Base-by-base conservation (phyloP, 2,113 vertebrate species). In the Podocnemis expansa region DNA sequence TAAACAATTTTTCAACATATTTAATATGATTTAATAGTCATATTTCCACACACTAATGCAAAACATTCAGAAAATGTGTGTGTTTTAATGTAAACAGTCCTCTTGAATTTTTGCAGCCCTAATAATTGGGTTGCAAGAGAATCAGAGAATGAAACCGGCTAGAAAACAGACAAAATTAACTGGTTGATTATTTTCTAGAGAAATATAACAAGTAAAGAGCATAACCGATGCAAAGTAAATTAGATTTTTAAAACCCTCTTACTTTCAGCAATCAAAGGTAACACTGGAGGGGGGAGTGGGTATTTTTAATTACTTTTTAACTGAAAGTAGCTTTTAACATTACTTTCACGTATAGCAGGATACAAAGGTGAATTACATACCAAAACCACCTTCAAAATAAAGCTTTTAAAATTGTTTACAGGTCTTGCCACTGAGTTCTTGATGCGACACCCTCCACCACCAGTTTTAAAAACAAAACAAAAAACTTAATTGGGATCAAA, bases 61-160 rank as follows among this genome's bases (percentile, higher is more conserved):
- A 93, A 93, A 29, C 52, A 78, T 84, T 47, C 79, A 81, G 88
- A 56, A 79, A 8, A 45, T 91, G 47, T 5, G 24, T 17, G 60
- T 89, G 43, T 87, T 95, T 89, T 56, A 91, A 91, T 91, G 84
- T 6, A 93, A 94, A 86, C 70, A 49, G 54, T 81, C 82, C 84
- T 84, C 75, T 10, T 87, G 67, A 41, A 11, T 41, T 34, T 22
- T 22, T 70, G 76, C 84, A 79, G 86, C 58, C 11, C 70, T 87
- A 83, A 16, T 9, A 91, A 89, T 29, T 8, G 87, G 14, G 16
- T 17, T 49, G 87, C 86, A 78, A 91, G 93, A 45, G 11, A 92
- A 76, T 3, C 82, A 81, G 14, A 13, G 93, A 83, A 9, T n/a
- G 29, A 92, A 94, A 85, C 29, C 51, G 4, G 19, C 14, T 86